Evolutionary conservation across 1,140 invertebrate species (phyloP).

Genomic region (Neodiprion pinetum): DNA sequence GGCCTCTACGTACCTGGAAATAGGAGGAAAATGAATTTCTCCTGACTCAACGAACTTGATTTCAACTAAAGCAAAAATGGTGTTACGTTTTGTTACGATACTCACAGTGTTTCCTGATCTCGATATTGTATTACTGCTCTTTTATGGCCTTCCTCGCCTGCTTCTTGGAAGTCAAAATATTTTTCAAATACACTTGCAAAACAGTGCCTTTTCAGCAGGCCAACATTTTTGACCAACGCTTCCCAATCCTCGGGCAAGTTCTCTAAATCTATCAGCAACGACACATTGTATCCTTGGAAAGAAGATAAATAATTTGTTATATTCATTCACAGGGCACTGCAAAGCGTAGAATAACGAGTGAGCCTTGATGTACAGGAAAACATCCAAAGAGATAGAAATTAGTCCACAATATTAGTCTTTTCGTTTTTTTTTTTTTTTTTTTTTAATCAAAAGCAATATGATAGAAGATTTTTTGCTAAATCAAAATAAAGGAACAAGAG

Average conservation of each 20-base stretch:
- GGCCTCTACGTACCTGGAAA: conserved; percentile 93
- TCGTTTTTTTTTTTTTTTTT: too few relatives aligned
- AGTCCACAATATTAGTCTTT: too few relatives aligned
- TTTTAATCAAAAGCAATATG: too few relatives aligned
- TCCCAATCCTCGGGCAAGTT: conserved; percentile 92
- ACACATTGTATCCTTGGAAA: conserved; percentile 88
- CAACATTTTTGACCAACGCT: conserved; percentile 88
- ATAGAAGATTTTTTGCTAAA: too few relatives aligned
- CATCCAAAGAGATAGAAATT: too few relatives aligned
- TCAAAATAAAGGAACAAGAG: too few relatives aligned
- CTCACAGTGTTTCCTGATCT: conserved; percentile 98
- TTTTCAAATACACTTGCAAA: conserved; percentile 99
- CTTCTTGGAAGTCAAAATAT: conserved; percentile 98
- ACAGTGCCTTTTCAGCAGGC: conserved; percentile 96
- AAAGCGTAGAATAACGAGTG: too few relatives aligned
- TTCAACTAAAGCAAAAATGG: too few relatives aligned
- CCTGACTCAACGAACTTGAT: too few relatives aligned
- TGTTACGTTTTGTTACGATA: conserved; percentile 29
- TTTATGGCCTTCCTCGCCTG: conserved; percentile 87
- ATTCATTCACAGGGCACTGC: too few relatives aligned
- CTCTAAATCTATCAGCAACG: conserved; percentile 91
- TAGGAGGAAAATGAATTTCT: conserved; percentile 15
- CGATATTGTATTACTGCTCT: conserved; percentile 98
- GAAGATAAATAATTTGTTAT: conserved; percentile 20
- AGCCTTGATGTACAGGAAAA: too few relatives aligned